Percentiles rank a stretch among this genome's conserved stretches.
Evolutionary conservation across 2,113 vertebrate genomes (phyloP).

Genomic region (Rattus rattus): DNA sequence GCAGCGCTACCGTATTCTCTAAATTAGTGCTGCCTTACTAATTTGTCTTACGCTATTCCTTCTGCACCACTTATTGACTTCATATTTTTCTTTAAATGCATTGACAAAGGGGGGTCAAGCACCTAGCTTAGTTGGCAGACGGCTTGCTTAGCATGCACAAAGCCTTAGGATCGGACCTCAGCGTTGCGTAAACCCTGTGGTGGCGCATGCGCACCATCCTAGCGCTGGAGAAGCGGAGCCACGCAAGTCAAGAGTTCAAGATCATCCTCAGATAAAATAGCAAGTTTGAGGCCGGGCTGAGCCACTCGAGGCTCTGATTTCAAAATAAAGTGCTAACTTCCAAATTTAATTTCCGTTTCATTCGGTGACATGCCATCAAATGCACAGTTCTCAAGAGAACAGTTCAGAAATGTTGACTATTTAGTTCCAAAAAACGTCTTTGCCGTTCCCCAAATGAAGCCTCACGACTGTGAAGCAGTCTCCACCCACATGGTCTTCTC

Average conservation of each 20-base stretch:
- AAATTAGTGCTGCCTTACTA: accelerated
- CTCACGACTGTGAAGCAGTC: accelerated
- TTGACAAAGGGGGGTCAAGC: too few relatives aligned
- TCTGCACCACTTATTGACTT: neutral
- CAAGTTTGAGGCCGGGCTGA: neutral
- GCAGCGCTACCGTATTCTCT: neutral
- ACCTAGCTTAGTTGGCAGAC: too few relatives aligned
- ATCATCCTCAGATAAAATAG: neutral
- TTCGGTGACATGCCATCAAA: neutral
- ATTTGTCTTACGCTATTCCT: accelerated
- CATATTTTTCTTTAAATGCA: neutral
- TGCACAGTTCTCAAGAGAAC: neutral
- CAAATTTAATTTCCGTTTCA: neutral
- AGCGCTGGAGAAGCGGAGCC: accelerated
- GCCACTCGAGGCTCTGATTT: neutral
- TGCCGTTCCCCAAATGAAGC: neutral
- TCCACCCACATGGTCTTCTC: neutral
- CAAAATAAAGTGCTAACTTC: neutral
- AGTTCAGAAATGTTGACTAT: neutral
- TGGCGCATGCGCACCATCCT: too few relatives aligned
- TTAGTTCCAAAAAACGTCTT: neutral
- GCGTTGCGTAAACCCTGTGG: accelerated
- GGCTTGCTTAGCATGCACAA: neutral
- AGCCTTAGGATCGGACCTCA: neutral
- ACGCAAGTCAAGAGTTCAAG: neutral